Conservation (phyloP, 2,113 vertebrate genomes). For the Psittacara wagleri region DNA sequence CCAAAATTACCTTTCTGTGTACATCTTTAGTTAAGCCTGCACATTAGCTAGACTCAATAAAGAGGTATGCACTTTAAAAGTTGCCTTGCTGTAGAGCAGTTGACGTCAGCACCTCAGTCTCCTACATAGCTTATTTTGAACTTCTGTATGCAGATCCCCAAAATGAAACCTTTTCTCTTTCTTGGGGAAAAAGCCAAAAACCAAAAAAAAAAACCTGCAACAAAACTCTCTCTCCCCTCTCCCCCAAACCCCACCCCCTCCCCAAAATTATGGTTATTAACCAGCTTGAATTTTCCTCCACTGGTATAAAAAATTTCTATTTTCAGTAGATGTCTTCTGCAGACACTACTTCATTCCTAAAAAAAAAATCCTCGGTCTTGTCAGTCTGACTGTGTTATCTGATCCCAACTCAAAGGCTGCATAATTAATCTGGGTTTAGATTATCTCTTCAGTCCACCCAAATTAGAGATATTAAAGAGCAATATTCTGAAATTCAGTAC, state of each 20-base stretch:
- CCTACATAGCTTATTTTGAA: background rate
- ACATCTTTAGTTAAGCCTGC: background rate
- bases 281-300: background rate
- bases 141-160: background rate
- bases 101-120: background rate
- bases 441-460: background rate
- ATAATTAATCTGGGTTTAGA: background rate
- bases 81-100: background rate
- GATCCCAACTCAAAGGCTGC: background rate
- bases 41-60: background rate
- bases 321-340: background rate
- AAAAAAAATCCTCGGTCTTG: accelerated
- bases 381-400: background rate
- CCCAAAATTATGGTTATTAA: background rate
- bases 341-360: background rate
- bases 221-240: background rate
- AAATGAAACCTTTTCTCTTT: background rate
- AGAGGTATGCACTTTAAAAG: background rate
- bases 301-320: background rate
- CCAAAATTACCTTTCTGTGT: background rate
- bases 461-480: background rate
- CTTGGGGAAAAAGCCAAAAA: background rate
- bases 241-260: too few species aligned
- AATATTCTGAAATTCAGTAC: background rate
- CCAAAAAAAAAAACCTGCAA: background rate